Conservation (phyloP, 1,140 invertebrate species). For the Rhagoletis pomonella region DNA sequence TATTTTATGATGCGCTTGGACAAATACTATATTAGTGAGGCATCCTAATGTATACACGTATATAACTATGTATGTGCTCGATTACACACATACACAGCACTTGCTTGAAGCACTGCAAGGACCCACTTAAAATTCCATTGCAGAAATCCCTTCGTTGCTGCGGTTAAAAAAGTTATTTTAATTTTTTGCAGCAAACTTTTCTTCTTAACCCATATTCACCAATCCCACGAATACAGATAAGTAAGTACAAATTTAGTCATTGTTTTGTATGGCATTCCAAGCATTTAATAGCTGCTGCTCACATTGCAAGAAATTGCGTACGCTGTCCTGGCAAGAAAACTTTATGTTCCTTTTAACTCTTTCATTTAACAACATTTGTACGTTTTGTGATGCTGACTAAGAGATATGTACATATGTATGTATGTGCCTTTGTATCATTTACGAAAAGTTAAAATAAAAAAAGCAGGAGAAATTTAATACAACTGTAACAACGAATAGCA, state of each 20-base stretch:
- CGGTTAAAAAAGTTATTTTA: slow-evolving; percentile 23
- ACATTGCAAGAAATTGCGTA: not conserved
- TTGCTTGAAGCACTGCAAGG: no score
- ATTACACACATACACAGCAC: not conserved
- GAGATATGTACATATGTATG: no score
- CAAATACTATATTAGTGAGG: no score
- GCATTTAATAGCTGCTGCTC: not conserved
- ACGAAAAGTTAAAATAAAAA: no score
- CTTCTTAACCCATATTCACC: not conserved
- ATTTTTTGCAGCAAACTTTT: not conserved
- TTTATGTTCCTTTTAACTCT: no score
- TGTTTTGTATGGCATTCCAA: not conserved
- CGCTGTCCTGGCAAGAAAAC: no score
- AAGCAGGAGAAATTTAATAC: not conserved
- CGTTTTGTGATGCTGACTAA: no score
- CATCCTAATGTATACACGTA: not conserved
- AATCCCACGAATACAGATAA: not conserved
- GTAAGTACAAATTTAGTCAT: not conserved
- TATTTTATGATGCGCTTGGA: no score
- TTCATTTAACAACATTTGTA: no score
- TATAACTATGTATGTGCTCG: not conserved
- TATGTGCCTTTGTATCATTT: no score
- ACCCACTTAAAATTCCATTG: not conserved
- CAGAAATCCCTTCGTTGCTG: not conserved
- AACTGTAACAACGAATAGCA: not conserved